Evolutionary conservation across 2,888 invertebrate genomes (phyloP).

Genomic region (Cylloceria caligata): DNA sequence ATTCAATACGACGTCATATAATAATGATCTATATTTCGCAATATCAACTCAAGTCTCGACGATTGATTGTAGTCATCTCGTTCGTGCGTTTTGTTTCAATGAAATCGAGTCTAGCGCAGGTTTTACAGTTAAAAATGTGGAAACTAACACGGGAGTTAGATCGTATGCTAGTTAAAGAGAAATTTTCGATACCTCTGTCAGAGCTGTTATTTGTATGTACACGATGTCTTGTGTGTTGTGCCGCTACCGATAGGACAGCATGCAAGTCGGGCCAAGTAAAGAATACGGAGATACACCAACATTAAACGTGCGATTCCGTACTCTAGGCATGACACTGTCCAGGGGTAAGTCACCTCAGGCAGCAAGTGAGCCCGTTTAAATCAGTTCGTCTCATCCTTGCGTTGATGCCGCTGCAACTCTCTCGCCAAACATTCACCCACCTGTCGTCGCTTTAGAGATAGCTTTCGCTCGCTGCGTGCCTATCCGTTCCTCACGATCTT

Average conservation of each 20-base stretch:
- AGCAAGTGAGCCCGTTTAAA: conserved; percentile 72
- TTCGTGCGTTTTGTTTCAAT: neutral
- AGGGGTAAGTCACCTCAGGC: conserved; percentile 84
- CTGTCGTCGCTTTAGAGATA: conserved; percentile 52
- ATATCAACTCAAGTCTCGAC: neutral
- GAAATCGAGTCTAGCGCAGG: neutral
- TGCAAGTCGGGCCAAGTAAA: conserved; percentile 85
- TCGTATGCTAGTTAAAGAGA: neutral
- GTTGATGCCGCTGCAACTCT: conserved; percentile 31
- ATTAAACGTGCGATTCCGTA: conserved; percentile 83
- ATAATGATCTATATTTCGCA: neutral
- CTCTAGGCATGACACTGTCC: conserved; percentile 84
- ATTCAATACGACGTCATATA: neutral
- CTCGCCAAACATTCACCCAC: conserved; percentile 24
- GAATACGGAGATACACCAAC: conserved; percentile 83
- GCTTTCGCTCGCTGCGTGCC: conserved; percentile 36
- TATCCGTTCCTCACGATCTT: conserved; percentile 26
- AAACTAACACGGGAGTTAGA: neutral
- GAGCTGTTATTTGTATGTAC: conserved; percentile 76
- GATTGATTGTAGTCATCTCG: neutral
- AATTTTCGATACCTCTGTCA: conserved; percentile 62
- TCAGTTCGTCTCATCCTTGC: conserved; percentile 6
- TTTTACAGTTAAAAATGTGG: neutral
- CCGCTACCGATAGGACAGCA: conserved; percentile 84
- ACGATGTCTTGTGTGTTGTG: conserved; percentile 84